Base-by-base conservation (phyloP, 2,113 vertebrate species). In the Danionella cerebrum region DNA sequence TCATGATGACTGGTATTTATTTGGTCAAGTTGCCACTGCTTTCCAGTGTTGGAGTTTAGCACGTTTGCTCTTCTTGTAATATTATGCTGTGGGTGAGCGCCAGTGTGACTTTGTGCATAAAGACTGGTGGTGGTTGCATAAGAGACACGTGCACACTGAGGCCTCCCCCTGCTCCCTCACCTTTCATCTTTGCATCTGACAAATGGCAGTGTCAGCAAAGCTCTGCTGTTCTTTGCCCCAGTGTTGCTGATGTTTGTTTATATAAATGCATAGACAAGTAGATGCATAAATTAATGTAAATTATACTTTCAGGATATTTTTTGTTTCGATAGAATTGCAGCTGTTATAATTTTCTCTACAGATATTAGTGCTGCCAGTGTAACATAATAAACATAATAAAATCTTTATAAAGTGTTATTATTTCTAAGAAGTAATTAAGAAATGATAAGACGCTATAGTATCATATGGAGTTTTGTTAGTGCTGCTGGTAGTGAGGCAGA, bases 101-200 rank as follows among this genome's bases (percentile, higher is more conserved):
- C 3, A 55, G 35, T 38, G 39, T 63, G 38, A 25, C 44, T 12
- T 52, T 62, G 60, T 62, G 55, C 48, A 31, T 48, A 10, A 38
- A 51, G 35, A 29, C 16, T 39, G 51, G 52, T 55, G 63, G 29
- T 33, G 36, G 58, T 72, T 76, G 73, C 51, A 52, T 72, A 75
- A 71, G 69, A 51, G 58, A 36, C 51, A 22, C 38, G 36, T 31
- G 24, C 38, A 53, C 33, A 13, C 48, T 41, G 16, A 25, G 27
- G 24, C 73, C 54, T 45, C 38, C 24, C 36, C 21, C 2, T 16
- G 45, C 8, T 36, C 27, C 33, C 13, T 44, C 27, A 45, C 51
- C 44, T 36, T 45, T 42, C 10, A 9, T 44, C 48, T 59, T 42
- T 62, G 16, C 52, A 70, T 31, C 47, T 27, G 35, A 65, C 31